A percentile compares a stretch with the other conserved stretches of the same genome.
Conservation (phyloP, 2,888 invertebrate species). For the Ptilodon capucinus region DNA sequence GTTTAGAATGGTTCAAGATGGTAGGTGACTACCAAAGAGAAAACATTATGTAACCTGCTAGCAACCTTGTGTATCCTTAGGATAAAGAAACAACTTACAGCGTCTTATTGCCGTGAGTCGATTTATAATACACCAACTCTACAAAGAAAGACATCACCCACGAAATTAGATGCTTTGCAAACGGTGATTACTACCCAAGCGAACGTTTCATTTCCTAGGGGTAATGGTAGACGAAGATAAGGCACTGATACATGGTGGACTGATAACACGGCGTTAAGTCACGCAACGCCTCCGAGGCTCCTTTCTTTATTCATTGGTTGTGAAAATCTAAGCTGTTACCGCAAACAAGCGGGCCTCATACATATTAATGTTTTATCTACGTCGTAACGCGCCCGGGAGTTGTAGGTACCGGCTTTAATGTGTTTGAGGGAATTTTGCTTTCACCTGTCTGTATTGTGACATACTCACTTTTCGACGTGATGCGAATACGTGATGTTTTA, state of each 20-base stretch:
- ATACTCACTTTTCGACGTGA: conserved; percentile 20
- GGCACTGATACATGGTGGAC: conserved; percentile 57
- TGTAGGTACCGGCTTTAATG: conserved; percentile 63
- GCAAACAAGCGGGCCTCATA: conserved; percentile 72
- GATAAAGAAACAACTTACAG: too few species aligned
- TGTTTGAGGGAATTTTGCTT: conserved; percentile 65
- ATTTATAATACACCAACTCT: background rate
- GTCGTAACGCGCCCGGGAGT: conserved; percentile 60
- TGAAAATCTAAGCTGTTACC: conserved; percentile 68
- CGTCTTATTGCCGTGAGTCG: too few species aligned
- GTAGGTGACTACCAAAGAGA: too few species aligned
- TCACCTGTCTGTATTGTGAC: conserved; percentile 48
- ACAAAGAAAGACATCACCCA: background rate
- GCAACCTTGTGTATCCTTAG: too few species aligned
- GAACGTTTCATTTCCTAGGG: conserved; percentile 66
- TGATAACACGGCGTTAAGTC: conserved; percentile 60
- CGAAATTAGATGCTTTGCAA: conserved; percentile 2
- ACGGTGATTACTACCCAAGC: conserved; percentile 40
- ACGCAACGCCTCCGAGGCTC: conserved; percentile 44
- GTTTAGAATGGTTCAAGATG: too few species aligned
- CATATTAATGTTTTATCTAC: conserved; percentile 78
- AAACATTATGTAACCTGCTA: too few species aligned
- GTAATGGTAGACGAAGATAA: conserved; percentile 12
- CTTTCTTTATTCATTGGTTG: conserved; percentile 70
- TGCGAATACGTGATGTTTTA: background rate